phyloP scores from a whole-genome alignment of 1,140 invertebrate species.

The Drosophila ananassae region DNA sequence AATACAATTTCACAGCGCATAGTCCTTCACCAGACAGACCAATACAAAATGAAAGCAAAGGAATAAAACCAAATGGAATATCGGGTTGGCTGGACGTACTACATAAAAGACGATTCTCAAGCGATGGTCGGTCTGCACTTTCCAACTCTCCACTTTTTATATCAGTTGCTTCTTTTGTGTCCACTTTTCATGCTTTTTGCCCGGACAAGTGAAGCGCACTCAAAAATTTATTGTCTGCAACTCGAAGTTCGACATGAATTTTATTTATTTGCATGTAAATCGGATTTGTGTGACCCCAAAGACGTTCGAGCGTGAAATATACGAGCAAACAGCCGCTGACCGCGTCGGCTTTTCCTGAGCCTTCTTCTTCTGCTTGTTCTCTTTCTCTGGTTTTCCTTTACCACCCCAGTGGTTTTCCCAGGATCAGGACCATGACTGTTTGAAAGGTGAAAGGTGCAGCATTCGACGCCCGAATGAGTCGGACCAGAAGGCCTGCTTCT shows the following conservation, averaged over 20 bases:
- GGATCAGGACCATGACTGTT: constrained; percentile 12
- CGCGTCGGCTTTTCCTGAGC: constrained; percentile 22
- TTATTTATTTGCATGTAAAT: constrained; percentile 83
- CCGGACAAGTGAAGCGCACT: constrained; percentile 66
- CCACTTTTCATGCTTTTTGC: constrained; percentile 28
- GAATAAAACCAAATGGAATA: not conserved
- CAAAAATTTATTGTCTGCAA: constrained; percentile 82
- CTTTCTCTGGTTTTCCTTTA: constrained; percentile 7
- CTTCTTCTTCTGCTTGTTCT: not conserved
- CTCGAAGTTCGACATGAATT: constrained; percentile 82
- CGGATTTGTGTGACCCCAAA: constrained; percentile 82
- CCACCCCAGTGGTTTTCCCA: constrained; percentile 10
- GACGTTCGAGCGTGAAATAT: constrained; percentile 77
- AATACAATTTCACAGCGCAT: constrained; percentile 76
- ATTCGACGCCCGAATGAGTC: constrained; percentile 53
- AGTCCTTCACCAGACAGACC: constrained; percentile 12
- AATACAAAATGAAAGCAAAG: constrained; percentile 26
- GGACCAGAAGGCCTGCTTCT: constrained; percentile 33
- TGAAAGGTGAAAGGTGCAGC: constrained; percentile 54
- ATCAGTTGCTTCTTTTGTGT: constrained; percentile 14
- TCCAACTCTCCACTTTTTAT: constrained; percentile 29
- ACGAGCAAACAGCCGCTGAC: constrained; percentile 63
- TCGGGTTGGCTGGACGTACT: constrained; percentile 8
- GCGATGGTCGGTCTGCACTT: constrained; percentile 42
- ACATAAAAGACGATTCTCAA: constrained; percentile 40